Evolutionary conservation across 2,113 vertebrate genomes (phyloP).

Genomic region (Chloroceryle aenea): DNA sequence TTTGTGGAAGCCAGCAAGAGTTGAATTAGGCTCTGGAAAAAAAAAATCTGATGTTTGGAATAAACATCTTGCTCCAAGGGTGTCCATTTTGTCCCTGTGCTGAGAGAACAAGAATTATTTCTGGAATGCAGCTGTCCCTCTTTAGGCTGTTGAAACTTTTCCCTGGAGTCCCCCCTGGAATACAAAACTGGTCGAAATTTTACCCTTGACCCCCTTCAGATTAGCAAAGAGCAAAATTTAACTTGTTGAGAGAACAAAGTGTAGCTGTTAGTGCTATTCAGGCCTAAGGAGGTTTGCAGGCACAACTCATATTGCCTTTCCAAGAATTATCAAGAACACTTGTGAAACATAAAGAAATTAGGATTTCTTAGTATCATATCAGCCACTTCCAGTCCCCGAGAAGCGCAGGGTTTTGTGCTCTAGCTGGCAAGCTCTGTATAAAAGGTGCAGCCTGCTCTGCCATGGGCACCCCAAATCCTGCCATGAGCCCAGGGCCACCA

Average conservation of each 20-base stretch:
- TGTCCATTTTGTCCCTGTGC: not conserved
- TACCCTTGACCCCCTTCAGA: conserved; percentile 9
- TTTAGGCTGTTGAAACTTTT: not conserved
- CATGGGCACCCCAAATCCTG: not conserved
- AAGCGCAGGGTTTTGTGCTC: not conserved
- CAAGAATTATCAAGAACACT: conserved; percentile 4
- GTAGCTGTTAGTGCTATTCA: not conserved
- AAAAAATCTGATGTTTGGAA: not conserved
- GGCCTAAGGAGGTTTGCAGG: not conserved
- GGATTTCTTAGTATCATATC: not conserved
- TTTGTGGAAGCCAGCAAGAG: not conserved
- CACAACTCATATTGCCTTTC: not conserved
- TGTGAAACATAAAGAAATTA: not conserved
- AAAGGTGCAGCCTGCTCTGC: not conserved
- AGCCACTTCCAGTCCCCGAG: not conserved
- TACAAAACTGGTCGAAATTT: not conserved
- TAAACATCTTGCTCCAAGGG: not conserved
- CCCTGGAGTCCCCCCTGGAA: not conserved
- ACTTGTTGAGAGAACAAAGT: not conserved
- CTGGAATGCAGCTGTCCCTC: not conserved
- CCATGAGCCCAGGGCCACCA: not conserved
- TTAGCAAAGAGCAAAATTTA: not conserved
- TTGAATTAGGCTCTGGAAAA: not conserved
- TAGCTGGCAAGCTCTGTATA: not conserved
- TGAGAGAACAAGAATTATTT: conserved; percentile 14